A percentile compares a stretch with the other conserved stretches of the same genome.
These are phyloP conservation scores for Junonia oenone DNA, from an alignment of 2,888 invertebrate genomes.

Conservation along the genomic window DNA sequence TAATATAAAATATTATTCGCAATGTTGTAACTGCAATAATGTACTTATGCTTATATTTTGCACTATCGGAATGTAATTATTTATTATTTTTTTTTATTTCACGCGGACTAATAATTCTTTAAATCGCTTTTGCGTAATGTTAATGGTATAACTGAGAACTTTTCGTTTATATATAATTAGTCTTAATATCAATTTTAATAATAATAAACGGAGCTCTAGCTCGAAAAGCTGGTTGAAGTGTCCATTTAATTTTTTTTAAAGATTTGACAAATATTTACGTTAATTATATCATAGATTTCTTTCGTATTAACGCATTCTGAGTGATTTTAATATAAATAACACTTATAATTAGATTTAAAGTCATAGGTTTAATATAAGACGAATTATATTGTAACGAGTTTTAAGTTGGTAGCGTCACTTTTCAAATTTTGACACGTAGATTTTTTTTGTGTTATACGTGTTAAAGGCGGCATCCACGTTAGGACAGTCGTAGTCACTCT, in stretches of 20 bases:
- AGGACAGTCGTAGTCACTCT: no score
- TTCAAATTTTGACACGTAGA: constrained; percentile 22
- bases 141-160: constrained; percentile 43
- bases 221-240: constrained; percentile 67
- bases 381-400: background rate
- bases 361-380: constrained; percentile 4
- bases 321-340: constrained; percentile 14
- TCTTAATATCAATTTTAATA: constrained; percentile 45
- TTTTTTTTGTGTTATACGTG: constrained; percentile 23
- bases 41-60: constrained; percentile 26
- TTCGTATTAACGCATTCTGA: constrained; percentile 19
- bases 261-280: constrained; percentile 25
- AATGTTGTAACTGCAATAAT: constrained; percentile 21
- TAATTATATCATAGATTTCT: constrained; percentile 8
- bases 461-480: constrained; percentile 7
- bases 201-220: constrained; percentile 52
- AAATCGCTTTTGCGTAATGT: constrained; percentile 23
- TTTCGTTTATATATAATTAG: constrained; percentile 32
- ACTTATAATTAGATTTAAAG: constrained; percentile 13
- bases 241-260: constrained; percentile 61
- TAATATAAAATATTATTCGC: constrained; percentile 15
- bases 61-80: constrained; percentile 18
- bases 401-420: constrained; percentile 17
- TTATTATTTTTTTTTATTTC: constrained; percentile 4
- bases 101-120: constrained; percentile 3